Evolutionary conservation across 2,113 vertebrate genomes (phyloP), one percentile per base, ranked within the genome.

Genomic region (Rhynchopsitta pachyrhyncha): DNA sequence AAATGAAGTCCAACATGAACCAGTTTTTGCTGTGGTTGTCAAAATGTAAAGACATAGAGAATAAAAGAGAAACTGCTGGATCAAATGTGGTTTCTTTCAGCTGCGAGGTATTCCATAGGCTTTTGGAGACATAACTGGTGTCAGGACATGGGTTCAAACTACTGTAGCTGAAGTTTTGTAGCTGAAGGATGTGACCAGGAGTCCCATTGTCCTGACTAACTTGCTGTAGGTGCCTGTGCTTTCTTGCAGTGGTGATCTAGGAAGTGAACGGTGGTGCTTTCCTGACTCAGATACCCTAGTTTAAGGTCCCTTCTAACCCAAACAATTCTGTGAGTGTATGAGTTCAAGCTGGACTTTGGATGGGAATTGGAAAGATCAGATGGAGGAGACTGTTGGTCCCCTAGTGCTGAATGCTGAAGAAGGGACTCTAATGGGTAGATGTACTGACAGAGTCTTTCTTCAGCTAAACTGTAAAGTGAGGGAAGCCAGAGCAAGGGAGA

Each of bases 31-130:
- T 69, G 28, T 35, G 28, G 41, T 16, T 53, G 24, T 18, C 24
- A 28, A 80, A 76, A 25, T 49, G 23, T 64, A 47, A 44, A 59
- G 49, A 64, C 25, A 17, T 5, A n/a, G 17, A 66, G 23, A 47
- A 42, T 52, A 68, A 63, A 44, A 89, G 82, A 74, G 68, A 10
- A 14, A 3, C n/a, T 67, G 19, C n/a, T 84, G 49, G 18, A 69
- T 47, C 31, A 16, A 27, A 15, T 11, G 19, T 47, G n/a, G 9
- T 81, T 77, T 50, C 37, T 88, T 90, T 81, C 55, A 64, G 6
- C 22, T 60, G 6, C 1, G 1, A 44, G 8, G 79, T 69, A 31
- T 20, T 82, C 82, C 31, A 0, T 3, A 2, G 27, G 33, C 37
- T 87, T 85, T 59, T 35, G 22, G 75, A 75, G 35, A 10, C 24